Evolutionary conservation across 2,888 invertebrate genomes (phyloP).

Genomic region (Himalopsyche tibetana): DNA sequence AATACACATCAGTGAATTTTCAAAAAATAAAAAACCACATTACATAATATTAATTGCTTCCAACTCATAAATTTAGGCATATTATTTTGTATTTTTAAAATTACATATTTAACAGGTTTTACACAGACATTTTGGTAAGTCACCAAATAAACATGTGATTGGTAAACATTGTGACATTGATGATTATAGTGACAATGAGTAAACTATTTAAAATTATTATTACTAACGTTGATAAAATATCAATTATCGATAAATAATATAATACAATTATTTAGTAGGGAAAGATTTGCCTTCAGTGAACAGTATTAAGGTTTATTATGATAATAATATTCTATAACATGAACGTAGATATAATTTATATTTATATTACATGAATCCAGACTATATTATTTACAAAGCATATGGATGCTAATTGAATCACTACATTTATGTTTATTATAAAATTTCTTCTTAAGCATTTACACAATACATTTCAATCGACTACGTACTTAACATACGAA

Average conservation of each 20-base stretch:
- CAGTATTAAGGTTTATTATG: conserved; percentile 1
- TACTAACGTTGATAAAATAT: conserved; percentile 28
- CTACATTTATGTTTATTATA: conserved; percentile 40
- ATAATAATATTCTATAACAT: conserved; percentile 40
- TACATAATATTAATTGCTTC: background rate
- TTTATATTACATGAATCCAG: conserved; percentile 30
- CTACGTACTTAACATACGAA: conserved; percentile 55
- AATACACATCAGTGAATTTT: background rate
- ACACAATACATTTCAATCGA: conserved; percentile 48
- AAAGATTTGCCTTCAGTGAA: background rate
- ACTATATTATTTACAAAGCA: conserved; percentile 45
- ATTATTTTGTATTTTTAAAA: background rate
- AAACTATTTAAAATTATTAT: conserved; percentile 31
- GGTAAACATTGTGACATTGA: background rate
- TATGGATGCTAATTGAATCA: conserved; percentile 24
- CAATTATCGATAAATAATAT: conserved; percentile 10
- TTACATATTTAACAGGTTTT: conserved; percentile 13
- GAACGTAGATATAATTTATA: conserved; percentile 32
- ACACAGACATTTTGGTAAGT: background rate
- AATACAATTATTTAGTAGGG: background rate
- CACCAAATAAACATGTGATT: background rate
- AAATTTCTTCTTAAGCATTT: conserved; percentile 39
- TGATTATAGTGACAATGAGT: background rate
- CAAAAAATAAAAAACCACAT: background rate
- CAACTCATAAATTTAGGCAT: conserved; percentile 5